Base-by-base conservation (phyloP, 2,888 invertebrate species). In the Erebia epiphron region DNA sequence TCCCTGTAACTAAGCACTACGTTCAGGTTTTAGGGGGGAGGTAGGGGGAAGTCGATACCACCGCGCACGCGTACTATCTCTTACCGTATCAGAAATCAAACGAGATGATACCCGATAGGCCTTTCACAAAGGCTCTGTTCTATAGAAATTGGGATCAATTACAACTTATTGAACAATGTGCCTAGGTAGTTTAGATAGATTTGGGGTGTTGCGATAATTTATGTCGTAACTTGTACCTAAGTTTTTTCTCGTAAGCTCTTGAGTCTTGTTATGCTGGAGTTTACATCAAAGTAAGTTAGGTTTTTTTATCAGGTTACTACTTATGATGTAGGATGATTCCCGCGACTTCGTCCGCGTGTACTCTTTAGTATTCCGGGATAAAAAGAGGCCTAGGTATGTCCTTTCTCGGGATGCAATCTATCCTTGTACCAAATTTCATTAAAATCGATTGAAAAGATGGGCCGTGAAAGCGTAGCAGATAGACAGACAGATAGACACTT, bases 31-130 rank as follows among this genome's bases (percentile, higher is more conserved):
- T 73, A 77, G 77, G 78, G 76, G 70, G 75, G 72, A 46, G 58
- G 67, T 35, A 71, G 75, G 73, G 82, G 77, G 79, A 71, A 84
- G 87, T 91, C 91, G 82, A 91, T 91, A 91, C 82, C 80, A 77
- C 74, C 80, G 82, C 88, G 90, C 91, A 77, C 84, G 91, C 91
- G 91, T 79, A 78, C 71, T 64, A 58, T 66, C 52, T 46, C 26
- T 35, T 21, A 43, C 26, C 26, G 2, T 58, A 72, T 72, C 65
- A 68, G 70, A 69, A 67, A 72, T 68, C 75, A 65, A 69, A 71
- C 58, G 64, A 73, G 72, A 70, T 72, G 72, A 62, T 56, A 62
- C 61, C 35, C 54, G 60, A 69, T 61, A 70, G 62, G 70, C 68
- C 52, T 66, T 61, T 54, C 43, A 56, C 41, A 49, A 74, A 63